These are phyloP conservation scores for Drosophila santomea DNA, from an alignment of 1,140 invertebrate genomes.

Conservation along the genomic window DNA sequence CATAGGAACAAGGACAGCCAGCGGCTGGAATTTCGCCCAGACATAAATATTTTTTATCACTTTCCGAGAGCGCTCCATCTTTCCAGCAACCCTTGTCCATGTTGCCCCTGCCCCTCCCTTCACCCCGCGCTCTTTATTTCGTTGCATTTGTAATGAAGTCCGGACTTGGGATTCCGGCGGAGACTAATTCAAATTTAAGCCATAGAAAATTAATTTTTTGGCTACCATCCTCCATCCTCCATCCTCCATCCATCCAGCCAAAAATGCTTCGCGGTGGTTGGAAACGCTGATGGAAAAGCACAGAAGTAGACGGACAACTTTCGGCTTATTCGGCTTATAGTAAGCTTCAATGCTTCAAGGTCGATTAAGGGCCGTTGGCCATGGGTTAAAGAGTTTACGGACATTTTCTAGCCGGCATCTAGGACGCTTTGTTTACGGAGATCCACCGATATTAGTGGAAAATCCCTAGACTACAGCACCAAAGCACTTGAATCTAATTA, in stretches of 20 bases:
- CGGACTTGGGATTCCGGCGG: conserved; percentile 19
- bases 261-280: background rate
- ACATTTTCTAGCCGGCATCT: conserved; percentile 23
- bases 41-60: conserved; percentile 82
- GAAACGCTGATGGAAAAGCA: conserved; percentile 2
- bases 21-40: conserved; percentile 54
- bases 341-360: conserved; percentile 30
- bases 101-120: background rate
- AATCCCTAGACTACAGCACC: background rate
- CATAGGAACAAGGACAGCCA: conserved; percentile 24
- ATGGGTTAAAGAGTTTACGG: conserved; percentile 29
- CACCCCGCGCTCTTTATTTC: conserved; percentile 36
- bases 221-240: background rate
- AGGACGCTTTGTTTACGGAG: conserved; percentile 3
- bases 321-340: conserved; percentile 32
- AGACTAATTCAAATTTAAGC: conserved; percentile 74
- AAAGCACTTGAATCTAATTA: background rate
- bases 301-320: conserved; percentile 19
- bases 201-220: conserved; percentile 69
- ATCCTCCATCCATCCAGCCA: background rate
- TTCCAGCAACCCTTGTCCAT: background rate
- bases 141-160: conserved; percentile 64
- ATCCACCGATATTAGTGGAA: background rate
- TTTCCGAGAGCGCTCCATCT: conserved; percentile 43
- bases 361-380: conserved; percentile 25